Evolutionary conservation across 2,888 invertebrate species (phyloP), one percentile per base, ranked within the genome.

Genomic region (Reticulitermes lucifugus): DNA sequence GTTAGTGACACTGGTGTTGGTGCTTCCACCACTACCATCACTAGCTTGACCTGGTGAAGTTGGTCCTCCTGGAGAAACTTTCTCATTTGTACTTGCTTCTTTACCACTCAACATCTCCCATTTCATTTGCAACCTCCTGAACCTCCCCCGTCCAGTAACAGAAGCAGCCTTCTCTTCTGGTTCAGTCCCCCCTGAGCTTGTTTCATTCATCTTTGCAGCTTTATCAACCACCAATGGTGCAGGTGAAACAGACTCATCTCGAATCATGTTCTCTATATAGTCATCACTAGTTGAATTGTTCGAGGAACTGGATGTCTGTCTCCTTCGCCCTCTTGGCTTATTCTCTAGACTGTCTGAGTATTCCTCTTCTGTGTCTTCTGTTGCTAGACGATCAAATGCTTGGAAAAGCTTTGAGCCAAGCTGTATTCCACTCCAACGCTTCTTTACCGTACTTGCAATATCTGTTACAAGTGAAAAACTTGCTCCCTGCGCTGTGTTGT

Each of bases 101-200:
- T 92, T 92, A 21, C 92, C 93, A 88, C 95, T 95, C 87, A 96
- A 92, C 91, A 95, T 93, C 89, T 96, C 96, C 96, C 96, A 96
- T 89, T 95, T 95, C 89, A 95, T 94, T 89, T 96, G 96, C 86
- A 96, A 91, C 87, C 95, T 93, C 41, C 95, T 93, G 91, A 96
- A 96, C 89, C 95, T 94, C 86, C 93, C 93, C 35, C 94, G 94
- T 83, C 93, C 94, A 6, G 88, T 43, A 83, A 84, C 71, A 12
- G 79, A 6, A 22, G 55, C 43, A 21, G 35, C 22, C 43, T 70
- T 83, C 51, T 77, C 70, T 65, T 84, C 84, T 55, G 51, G 43
- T 22, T 41, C 70, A 21, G 21, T n/a, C 71, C 60, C 46, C 77
- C n/a, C 70, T 22, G 59, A 35, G 18, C 29, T 25, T 25, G 18